phyloP scores from a whole-genome alignment of 2,797 vertebrate species.

The Calcarius lapponicus region DNA sequence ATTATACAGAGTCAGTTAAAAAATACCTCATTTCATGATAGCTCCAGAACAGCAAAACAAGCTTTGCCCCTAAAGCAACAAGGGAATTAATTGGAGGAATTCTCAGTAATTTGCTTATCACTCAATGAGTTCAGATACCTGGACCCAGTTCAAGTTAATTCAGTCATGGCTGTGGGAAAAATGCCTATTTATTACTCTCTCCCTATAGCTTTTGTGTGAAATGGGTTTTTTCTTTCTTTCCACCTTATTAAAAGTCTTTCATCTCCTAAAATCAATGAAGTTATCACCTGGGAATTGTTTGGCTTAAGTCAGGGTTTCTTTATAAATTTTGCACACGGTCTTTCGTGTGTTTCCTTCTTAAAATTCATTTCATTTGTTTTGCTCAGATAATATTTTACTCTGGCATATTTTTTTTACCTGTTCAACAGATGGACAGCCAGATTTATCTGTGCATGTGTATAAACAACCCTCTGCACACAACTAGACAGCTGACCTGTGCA shows the following conservation, averaged over 20 bases:
- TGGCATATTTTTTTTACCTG: neutral
- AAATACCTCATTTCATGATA: neutral
- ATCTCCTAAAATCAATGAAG: constrained; percentile 54
- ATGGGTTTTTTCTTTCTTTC: neutral
- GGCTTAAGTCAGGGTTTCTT: constrained; percentile 2
- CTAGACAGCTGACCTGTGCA: neutral
- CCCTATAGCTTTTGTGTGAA: neutral
- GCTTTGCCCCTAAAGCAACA: neutral
- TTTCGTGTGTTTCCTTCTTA: neutral
- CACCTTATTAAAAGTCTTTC: constrained; percentile 49
- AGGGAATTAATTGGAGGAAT: neutral
- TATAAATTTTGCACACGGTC: neutral
- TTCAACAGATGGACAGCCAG: neutral
- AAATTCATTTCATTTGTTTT: constrained; percentile 4
- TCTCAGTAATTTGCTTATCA: constrained; percentile 34
- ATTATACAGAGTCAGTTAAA: neutral
- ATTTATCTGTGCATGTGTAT: neutral
- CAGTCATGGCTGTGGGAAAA: constrained; percentile 34
- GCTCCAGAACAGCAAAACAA: neutral
- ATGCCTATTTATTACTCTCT: constrained; percentile 6
- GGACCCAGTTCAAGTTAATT: constrained; percentile 8
- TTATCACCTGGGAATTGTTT: constrained; percentile 43
- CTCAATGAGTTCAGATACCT: neutral
- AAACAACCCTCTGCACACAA: neutral
- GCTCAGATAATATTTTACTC: neutral